Evolutionary conservation across 2,888 invertebrate species (phyloP).

Genomic region (Pinctada fucata): DNA sequence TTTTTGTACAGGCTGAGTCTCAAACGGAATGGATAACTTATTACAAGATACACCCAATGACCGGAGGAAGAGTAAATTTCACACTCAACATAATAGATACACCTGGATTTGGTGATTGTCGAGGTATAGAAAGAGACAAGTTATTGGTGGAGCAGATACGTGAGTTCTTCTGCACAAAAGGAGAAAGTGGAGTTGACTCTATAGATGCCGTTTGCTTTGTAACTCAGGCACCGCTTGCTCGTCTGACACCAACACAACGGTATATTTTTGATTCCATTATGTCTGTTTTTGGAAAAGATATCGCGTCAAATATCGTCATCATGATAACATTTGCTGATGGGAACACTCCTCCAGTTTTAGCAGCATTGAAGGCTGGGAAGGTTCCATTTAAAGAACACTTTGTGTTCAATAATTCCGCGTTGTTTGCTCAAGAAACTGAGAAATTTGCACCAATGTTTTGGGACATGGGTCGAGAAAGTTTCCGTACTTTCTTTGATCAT

Average conservation of each 20-base stretch:
- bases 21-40: slow-evolving; percentile 46
- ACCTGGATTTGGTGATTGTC: slow-evolving; percentile 26
- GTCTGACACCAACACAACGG: slow-evolving; percentile 39
- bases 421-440: background rate
- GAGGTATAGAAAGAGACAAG: slow-evolving; percentile 32
- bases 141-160: slow-evolving; percentile 31
- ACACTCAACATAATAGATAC: slow-evolving; percentile 26
- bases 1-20: too few species aligned
- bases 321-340: too few species aligned
- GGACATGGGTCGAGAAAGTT: slow-evolving; percentile 45
- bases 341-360: too few species aligned
- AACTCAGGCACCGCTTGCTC: slow-evolving; percentile 42
- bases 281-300: slow-evolving; percentile 38
- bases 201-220: slow-evolving; percentile 49
- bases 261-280: slow-evolving; percentile 45
- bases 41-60: slow-evolving; percentile 36
- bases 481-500: slow-evolving; percentile 35
- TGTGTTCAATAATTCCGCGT: too few species aligned
- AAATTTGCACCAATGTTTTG: slow-evolving; percentile 41
- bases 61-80: slow-evolving; percentile 25
- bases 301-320: too few species aligned
- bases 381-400: too few species aligned
- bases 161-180: slow-evolving; percentile 22
- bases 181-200: slow-evolving; percentile 30
- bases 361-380: too few species aligned